Evolutionary conservation across 2,888 invertebrate species (phyloP).

Genomic region (Cyclophora albipunctata): DNA sequence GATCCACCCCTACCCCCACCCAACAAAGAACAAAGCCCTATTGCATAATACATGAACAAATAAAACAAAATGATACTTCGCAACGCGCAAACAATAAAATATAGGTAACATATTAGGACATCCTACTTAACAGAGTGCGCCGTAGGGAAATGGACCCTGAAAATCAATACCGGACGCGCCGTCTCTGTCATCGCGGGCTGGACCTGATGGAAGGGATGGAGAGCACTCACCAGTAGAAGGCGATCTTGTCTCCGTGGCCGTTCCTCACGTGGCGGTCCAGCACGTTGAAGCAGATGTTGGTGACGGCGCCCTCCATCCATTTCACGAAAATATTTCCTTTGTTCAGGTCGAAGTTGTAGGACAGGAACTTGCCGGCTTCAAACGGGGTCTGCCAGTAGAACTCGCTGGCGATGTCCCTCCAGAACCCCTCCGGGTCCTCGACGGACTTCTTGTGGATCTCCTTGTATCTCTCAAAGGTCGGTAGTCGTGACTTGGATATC

Average conservation of each 20-base stretch:
- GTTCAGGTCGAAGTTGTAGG: slow-evolving; percentile 92
- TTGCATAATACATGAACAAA: too few species aligned
- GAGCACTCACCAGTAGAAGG: slow-evolving; percentile 92
- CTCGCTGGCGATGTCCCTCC: slow-evolving; percentile 93
- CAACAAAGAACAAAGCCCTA: not conserved
- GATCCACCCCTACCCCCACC: not conserved
- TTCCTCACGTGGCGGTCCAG: slow-evolving; percentile 93
- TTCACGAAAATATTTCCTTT: slow-evolving; percentile 93
- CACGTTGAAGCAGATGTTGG: slow-evolving; percentile 96
- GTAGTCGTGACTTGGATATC: slow-evolving; percentile 78
- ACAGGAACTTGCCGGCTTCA: slow-evolving; percentile 84
- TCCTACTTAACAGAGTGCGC: not conserved
- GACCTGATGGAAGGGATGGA: too few species aligned
- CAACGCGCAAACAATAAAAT: not conserved
- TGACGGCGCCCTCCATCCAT: slow-evolving; percentile 96
- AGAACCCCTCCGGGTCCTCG: slow-evolving; percentile 92
- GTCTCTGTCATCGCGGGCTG: slow-evolving; percentile 27
- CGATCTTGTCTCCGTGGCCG: slow-evolving; percentile 92
- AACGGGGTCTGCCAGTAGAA: slow-evolving; percentile 93
- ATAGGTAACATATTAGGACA: not conserved
- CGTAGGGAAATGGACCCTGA: slow-evolving; percentile 15
- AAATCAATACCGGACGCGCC: slow-evolving; percentile 65
- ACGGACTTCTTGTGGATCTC: slow-evolving; percentile 90
- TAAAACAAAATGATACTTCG: too few species aligned
- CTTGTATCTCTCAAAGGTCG: slow-evolving; percentile 81